Evolutionary conservation across 2,113 vertebrate species (phyloP), one percentile per base, ranked within the genome.

Genomic region (Gobio gobio): DNA sequence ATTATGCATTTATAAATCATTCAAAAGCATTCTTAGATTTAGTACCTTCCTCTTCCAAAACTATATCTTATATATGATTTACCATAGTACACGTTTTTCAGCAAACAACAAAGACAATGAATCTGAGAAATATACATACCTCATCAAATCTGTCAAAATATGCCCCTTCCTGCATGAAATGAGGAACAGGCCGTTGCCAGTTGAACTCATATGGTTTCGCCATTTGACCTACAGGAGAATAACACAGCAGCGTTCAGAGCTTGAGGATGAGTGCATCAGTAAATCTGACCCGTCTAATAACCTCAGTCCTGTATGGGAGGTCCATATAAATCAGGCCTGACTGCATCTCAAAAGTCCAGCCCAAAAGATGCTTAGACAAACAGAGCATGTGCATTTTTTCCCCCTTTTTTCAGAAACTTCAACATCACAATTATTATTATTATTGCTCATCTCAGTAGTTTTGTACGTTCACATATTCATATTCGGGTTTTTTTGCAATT

Each of bases 201-300:
- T 98, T 97, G 92, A 99, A 99, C 93, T 97, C 97, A 24, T 99
- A 99, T 51, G 97, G 96, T 92, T 99, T 99, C 33, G 98, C 97
- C 98, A 99, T 99, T 94, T 82, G 92, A 94, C 90, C 97, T 98
- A 91, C 89, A 93, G 94, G 83, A 87, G 29, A 7, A 54, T 4
- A 75, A 26, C 16, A 45, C 68, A 18, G 24, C 22, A 10, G 47
- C 70, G 40, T 43, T 74, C 12, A 77, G 56, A 43, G 33, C 76
- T 2, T 47, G 36, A 81, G 56, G 54, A 70, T 45, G 13, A 43
- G 26, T 68, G 63, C 40, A 40, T 18, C 3, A 66, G 10, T 16
- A 40, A 24, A 63, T 63, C 22, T 26, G 54, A 59, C 29, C 40
- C 40, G 10, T 43, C 61, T 40, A 61, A 40, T 61, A 29, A 77